phyloP scores from a whole-genome alignment of 2,797 vertebrate genomes.

The Saxicola maurus region DNA sequence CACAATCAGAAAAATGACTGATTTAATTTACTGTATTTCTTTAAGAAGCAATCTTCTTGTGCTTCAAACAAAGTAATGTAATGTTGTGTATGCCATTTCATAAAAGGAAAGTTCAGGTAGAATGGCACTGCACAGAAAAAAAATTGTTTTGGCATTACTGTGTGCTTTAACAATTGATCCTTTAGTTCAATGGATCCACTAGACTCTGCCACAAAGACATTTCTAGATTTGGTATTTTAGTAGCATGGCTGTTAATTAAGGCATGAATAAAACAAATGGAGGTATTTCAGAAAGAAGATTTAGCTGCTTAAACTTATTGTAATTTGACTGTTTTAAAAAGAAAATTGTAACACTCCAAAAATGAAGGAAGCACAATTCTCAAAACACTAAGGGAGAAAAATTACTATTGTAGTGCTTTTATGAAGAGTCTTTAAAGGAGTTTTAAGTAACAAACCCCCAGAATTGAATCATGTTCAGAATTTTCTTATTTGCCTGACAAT shows the following conservation, averaged over 20 bases:
- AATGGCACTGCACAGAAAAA: background rate
- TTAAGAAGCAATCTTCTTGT: background rate
- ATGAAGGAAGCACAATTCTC: background rate
- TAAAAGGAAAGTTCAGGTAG: background rate
- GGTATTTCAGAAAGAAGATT: background rate
- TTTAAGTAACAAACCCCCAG: background rate
- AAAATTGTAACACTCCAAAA: background rate
- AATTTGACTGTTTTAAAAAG: background rate
- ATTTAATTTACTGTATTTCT: background rate
- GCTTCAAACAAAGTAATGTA: background rate
- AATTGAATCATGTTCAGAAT: background rate
- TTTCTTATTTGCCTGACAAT: background rate
- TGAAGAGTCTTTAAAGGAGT: background rate
- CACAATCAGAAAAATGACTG: background rate
- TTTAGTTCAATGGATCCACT: background rate
- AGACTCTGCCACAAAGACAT: background rate
- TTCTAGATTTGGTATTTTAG: background rate
- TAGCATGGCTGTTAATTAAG: background rate
- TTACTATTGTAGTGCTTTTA: background rate
- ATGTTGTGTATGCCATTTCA: background rate
- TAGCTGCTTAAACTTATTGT: background rate
- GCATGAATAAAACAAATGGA: background rate
- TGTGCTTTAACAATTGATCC: background rate
- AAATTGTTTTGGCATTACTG: background rate
- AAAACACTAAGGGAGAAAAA: background rate